Evolutionary conservation across 2,888 invertebrate species (phyloP), one percentile per base, ranked within the genome.

Genomic region (Drosophila nigricruria): DNA sequence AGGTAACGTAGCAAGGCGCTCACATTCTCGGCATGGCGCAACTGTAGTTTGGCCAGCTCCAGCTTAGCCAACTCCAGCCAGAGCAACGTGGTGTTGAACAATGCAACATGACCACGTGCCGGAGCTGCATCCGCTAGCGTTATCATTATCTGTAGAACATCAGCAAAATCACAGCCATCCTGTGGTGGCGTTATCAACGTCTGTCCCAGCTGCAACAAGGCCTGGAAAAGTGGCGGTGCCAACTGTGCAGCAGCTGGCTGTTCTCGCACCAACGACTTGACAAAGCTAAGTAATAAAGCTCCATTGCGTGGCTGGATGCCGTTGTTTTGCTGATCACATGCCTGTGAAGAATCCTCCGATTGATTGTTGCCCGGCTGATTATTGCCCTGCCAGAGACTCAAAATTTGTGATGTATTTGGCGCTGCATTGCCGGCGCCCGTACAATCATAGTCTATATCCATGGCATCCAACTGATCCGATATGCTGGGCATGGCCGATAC

Each of bases 1-100:
- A 98, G 94, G 89, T 98, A 98, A 14, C 96, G 96, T 36, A 98
- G 93, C 42, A 98, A 93, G 52, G 97, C 96, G 83, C 97, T 97
- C 0, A 97, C 96, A 1, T 97, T 96, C 88, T 97, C 96, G 0
- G 86, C 79, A 58, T 85, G 81, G 0, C 82, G 73, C 16, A 88
- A 52, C n/a, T 81, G 86, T n/a, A 52, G 23, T 10, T 84, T 88
- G 45, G 92, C 73, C 2, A 93, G 83, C 68, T 92, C 92, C 12
- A 90, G 71, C 91, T 92, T 95, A 93, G 96, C 96, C 9, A 96
- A 92, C 65, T 96, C 95, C 2, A 98, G 94, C 98, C 98, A 98
- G 42, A 95, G 94, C 34, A 94, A 93, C 0, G 96, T 95, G 0
- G 97, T 96, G 38, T 96, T 95, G 92, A 98, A 97, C 20, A 98